These are phyloP conservation scores for Coptodon bakossiorum DNA, from an alignment of 2,113 vertebrate species.

Conservation along the genomic window DNA sequence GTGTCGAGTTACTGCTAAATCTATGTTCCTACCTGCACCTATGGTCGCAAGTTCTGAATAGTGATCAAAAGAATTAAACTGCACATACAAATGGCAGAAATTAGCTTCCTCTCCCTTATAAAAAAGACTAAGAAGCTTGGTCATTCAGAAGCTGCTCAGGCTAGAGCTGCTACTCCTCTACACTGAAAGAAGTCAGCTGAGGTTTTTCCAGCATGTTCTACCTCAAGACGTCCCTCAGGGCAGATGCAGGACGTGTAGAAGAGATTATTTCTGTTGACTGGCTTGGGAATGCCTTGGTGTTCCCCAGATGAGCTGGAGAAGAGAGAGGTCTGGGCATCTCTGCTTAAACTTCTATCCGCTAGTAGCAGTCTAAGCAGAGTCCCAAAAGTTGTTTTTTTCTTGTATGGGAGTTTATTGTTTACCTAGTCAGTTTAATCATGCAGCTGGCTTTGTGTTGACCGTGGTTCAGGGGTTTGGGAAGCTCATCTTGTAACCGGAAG, in stretches of 20 bases:
- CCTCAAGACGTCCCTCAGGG: background rate
- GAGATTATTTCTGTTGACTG: background rate
- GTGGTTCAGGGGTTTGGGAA: background rate
- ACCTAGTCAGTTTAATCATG: background rate
- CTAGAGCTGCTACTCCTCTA: background rate
- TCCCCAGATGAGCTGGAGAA: background rate
- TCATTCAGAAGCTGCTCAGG: background rate
- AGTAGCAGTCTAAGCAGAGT: background rate
- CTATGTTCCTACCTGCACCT: background rate
- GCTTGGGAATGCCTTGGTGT: background rate
- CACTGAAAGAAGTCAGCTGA: background rate
- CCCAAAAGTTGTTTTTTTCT: background rate
- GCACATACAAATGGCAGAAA: background rate
- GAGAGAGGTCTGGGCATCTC: background rate
- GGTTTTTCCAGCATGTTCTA: background rate
- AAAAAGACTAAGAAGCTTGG: background rate
- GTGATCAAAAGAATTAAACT: background rate
- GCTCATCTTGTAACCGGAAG: background rate
- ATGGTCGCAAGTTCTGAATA: background rate
- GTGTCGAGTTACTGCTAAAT: background rate
- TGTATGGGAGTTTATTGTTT: background rate
- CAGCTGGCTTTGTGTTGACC: fast-evolving
- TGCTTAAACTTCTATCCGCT: background rate
- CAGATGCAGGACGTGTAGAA: background rate
- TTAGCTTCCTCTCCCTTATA: background rate